phyloP scores from a whole-genome alignment of 2,113 vertebrate genomes.

The Anolis sagrei region DNA sequence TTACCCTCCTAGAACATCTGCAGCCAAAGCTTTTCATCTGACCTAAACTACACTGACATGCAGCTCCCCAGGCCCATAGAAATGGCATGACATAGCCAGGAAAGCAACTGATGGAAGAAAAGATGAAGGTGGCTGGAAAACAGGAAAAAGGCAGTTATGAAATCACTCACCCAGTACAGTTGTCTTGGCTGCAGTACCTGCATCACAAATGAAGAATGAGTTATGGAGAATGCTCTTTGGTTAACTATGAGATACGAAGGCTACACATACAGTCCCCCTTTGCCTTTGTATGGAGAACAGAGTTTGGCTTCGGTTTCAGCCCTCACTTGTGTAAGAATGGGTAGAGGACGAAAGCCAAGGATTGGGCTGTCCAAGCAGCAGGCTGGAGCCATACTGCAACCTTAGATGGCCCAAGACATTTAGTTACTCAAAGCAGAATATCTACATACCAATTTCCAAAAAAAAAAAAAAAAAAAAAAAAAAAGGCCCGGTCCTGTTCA shows the following conservation, averaged over 20 bases:
- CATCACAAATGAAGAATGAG: neutral
- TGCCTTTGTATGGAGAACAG: neutral
- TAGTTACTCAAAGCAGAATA: neutral
- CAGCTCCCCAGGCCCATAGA: constrained; percentile 33
- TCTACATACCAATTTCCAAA: neutral
- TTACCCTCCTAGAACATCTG: constrained; percentile 61
- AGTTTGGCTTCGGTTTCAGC: constrained; percentile 15
- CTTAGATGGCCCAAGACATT: neutral
- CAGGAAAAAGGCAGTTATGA: constrained; percentile 62
- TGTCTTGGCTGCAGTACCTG: constrained; percentile 47
- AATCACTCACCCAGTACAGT: constrained; percentile 33
- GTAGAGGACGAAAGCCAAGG: too few species aligned
- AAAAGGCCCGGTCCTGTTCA: too few species aligned
- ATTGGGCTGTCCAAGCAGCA: neutral
- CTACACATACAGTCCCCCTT: constrained; percentile 10
- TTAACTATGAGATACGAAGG: neutral
- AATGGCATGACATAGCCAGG: constrained; percentile 38
- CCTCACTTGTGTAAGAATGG: constrained; percentile 8
- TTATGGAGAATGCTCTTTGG: constrained; percentile 29
- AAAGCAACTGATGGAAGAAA: constrained; percentile 52
- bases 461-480: neutral
- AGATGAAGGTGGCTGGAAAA: constrained; percentile 38
- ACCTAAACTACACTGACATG: neutral
- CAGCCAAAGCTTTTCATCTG: constrained; percentile 35
- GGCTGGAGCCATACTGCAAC: neutral